phyloP scores from a whole-genome alignment of 2,113 vertebrate genomes.

The Rhea americana region DNA sequence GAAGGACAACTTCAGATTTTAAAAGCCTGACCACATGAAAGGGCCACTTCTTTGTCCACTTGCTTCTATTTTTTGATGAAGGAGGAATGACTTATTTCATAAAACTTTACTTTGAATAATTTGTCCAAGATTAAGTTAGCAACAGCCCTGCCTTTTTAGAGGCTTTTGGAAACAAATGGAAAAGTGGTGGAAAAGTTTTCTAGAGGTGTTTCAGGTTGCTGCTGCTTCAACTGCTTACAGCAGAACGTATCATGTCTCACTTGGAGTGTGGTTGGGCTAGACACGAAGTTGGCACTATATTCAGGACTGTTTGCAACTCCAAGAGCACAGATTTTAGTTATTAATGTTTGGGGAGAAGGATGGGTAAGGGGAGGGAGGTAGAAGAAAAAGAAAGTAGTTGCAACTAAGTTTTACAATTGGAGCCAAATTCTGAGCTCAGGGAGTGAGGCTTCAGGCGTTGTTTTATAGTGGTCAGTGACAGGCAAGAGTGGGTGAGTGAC shows the following conservation, averaged over 20 bases:
- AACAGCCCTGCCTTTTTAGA: background rate
- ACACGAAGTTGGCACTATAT: accelerated
- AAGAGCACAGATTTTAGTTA: background rate
- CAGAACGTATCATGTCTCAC: accelerated
- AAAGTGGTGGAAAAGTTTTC: background rate
- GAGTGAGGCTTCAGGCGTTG: background rate
- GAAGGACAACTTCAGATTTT: background rate
- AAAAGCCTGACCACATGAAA: background rate
- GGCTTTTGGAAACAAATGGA: background rate
- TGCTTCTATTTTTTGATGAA: background rate
- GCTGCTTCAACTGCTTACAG: background rate
- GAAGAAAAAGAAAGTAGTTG: background rate
- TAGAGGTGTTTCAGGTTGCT: background rate
- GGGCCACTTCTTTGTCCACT: accelerated
- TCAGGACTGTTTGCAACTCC: background rate
- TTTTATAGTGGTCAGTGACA: background rate
- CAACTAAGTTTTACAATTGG: background rate
- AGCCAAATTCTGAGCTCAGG: background rate
- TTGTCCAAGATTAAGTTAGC: background rate
- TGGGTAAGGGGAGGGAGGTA: accelerated
- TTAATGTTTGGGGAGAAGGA: no score
- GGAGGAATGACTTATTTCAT: accelerated
- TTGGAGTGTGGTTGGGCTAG: background rate
- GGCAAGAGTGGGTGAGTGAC: no score
- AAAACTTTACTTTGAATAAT: background rate